Base-by-base conservation (phyloP, 2,113 vertebrate species). In the Cheilinus undulatus region DNA sequence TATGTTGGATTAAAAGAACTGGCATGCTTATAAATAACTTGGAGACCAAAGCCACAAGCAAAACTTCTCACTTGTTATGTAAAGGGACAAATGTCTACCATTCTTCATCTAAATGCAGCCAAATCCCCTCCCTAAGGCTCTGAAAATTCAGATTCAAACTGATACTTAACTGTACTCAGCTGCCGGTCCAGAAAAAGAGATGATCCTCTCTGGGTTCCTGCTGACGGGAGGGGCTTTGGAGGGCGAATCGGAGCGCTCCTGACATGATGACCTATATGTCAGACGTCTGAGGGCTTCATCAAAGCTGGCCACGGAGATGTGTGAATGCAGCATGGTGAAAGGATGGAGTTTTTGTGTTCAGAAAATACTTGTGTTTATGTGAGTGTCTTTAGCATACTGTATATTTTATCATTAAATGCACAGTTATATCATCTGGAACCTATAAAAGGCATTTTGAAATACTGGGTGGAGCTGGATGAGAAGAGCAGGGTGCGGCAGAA, bases 161-260 rank as follows among this genome's bases (percentile, higher is more conserved):
- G 15, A 78, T 45, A 50, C 61, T 66, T 43, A 64, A 76, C 59
- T 80, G 46, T 73, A 70, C 80, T 81, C 68, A 49, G 73, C 63
- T 63, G 32, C 57, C 70, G 51, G 61, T 68, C 78, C 73, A 83
- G 82, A 78, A 84, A 72, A 69, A 28, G 59, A 82, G 70, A 78
- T 85, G 80, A 82, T 88, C 71, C 82, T 76, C 36, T 76, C 60
- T 69, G 63, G 74, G 74, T 83, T 80, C 36, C 69, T 19, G 36
- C 49, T 83, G 75, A 73, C 13, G 26, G 74, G 74, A 69, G 68
- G 38, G 71, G 86, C 73, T 85, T 83, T 73, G 51, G 58, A 75
- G 78, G 69, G 54, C 76, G 52, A 3, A 2, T 52, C 10, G 9
- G 45, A 56, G 52, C 19, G 3, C 64, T 83, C 45, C 77, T 74